phyloP scores from a whole-genome alignment of 2,797 vertebrate species.

The Acanthis flammea region DNA sequence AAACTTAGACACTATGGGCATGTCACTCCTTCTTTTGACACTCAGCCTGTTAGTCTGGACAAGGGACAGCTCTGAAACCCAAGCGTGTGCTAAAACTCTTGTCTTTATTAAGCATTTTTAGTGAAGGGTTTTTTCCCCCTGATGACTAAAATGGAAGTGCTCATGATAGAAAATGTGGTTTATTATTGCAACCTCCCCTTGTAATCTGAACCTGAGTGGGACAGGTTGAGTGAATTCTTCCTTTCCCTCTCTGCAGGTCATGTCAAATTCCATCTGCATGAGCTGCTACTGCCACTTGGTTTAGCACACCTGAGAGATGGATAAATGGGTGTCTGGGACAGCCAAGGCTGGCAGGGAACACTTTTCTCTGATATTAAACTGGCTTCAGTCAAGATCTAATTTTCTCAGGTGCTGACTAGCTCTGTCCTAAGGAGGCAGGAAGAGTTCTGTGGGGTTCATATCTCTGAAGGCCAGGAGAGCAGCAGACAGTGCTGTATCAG shows the following conservation, averaged over 20 bases:
- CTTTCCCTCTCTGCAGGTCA: not conserved
- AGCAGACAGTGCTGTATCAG: not conserved
- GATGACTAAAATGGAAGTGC: not conserved
- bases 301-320: not conserved
- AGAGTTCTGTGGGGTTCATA: not conserved
- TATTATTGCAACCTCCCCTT: not conserved
- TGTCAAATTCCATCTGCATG: conserved; percentile 7
- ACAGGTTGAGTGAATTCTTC: not conserved
- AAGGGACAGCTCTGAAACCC: not conserved
- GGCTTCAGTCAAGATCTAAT: not conserved
- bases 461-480: not conserved
- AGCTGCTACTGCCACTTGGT: not conserved
- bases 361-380: not conserved
- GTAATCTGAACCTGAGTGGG: not conserved
- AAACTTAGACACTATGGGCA: conserved; percentile 19
- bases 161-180: not conserved
- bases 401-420: not conserved
- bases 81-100: not conserved
- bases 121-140: not conserved
- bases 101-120: not conserved
- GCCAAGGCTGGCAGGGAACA: not conserved
- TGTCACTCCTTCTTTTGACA: conserved; percentile 54
- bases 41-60: not conserved
- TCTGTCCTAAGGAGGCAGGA: not conserved
- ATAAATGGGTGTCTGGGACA: not conserved